Evolutionary conservation across 2,113 vertebrate species (phyloP).

Genomic region (Podarcis muralis): DNA sequence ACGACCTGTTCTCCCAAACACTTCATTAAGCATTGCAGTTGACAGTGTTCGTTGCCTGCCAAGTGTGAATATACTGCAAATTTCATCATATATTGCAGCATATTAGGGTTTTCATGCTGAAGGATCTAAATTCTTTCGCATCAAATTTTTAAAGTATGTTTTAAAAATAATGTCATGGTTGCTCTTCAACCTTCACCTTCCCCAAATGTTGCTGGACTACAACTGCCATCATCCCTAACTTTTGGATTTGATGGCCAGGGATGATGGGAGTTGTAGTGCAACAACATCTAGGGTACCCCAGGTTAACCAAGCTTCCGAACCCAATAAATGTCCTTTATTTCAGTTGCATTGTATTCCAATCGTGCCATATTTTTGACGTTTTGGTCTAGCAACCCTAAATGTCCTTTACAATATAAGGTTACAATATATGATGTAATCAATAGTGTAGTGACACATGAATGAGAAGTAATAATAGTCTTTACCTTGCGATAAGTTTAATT

Average conservation of each 20-base stretch:
- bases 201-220: not conserved
- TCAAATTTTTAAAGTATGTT: not conserved
- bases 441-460: not conserved
- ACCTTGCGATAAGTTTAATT: not conserved
- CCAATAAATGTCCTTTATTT: no score
- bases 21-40: not conserved
- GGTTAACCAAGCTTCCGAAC: no score
- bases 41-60: not conserved
- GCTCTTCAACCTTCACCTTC: not conserved
- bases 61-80: not conserved
- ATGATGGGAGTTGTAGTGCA: not conserved
- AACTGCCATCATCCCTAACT: not conserved
- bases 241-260: not conserved
- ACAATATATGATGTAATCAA: conserved; percentile 12
- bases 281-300: not conserved
- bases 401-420: not conserved
- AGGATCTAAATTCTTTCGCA: not conserved
- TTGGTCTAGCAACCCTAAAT: not conserved
- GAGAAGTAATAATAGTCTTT: not conserved
- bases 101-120: not conserved
- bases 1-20: not conserved
- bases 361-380: not conserved
- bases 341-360: not conserved
- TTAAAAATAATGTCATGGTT: no score
- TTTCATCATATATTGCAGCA: not conserved